Base-by-base conservation (phyloP, 2,113 vertebrate species). In the Hystrix brachyura region DNA sequence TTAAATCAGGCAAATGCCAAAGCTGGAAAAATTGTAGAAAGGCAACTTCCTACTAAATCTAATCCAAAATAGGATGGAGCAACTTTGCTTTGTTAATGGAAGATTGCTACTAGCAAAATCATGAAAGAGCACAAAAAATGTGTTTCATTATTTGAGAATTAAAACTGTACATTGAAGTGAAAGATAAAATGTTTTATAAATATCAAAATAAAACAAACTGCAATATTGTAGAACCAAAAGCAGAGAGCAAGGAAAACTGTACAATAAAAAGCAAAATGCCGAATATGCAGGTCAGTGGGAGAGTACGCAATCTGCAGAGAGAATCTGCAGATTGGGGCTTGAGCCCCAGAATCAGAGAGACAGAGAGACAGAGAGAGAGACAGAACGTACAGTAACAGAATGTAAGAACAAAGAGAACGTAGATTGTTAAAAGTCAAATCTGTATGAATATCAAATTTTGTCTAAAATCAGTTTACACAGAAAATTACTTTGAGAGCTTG, bases 391-490 rank as follows among this genome's bases (percentile, higher is more conserved):
- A n/a, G 51, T 59, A 38, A 59, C 15, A 27, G 5, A 94, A 17
- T 2, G 10, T 67, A 57, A 74, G 62, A 29, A 10, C 27, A 38
- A 91, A 64, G 19, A 65, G 60, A 59, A 59, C 43, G 14, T 32
- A 11, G 4, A 27, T 17, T 65, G 5, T 14, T 94, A 27, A 38
- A 71, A 43, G 60, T 84, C 29, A 88, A 92, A 92, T 62, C 4
- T 60, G 15, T 18, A 59, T 90, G 21, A 95, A 81, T 51, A 59
- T n/a, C 18, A 51, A 53, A 62, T 14, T 18, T 13, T 59, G 5
- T 79, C 83, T 91, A 62, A 96, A 90, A 60, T 15, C 21, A 51
- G 80, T 85, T 65, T 92, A 10, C 25, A 78, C 25, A 78, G 3
- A 71, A 72, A 81, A 48, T 62, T 57, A 10, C 55, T 38, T 38